These are phyloP conservation scores for Solenopsis fugax DNA, from an alignment of 1,140 invertebrate genomes.

Conservation along the genomic window DNA sequence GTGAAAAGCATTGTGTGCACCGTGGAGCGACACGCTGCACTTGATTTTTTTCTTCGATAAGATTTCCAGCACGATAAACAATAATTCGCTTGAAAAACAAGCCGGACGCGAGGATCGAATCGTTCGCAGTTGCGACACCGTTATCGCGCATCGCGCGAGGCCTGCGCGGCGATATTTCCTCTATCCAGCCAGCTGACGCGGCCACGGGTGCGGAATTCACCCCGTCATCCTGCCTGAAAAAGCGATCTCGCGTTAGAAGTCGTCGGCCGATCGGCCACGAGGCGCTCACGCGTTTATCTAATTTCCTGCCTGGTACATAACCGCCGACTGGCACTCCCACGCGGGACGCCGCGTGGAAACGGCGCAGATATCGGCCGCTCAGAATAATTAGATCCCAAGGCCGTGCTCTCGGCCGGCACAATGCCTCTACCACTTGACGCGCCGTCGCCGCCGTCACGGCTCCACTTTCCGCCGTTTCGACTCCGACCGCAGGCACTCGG, in stretches of 20 bases:
- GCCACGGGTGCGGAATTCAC: not conserved
- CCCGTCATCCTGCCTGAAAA: not conserved
- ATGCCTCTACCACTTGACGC: slow-evolving; percentile 73
- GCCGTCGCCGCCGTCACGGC: not conserved
- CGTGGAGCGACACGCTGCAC: not conserved
- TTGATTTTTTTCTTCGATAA: not conserved
- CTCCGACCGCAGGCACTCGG: not conserved
- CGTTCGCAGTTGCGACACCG: not conserved
- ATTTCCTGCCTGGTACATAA: slow-evolving; percentile 52
- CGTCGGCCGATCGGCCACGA: slow-evolving; percentile 39
- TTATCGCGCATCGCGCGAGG: not conserved
- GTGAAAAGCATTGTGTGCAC: not conserved
- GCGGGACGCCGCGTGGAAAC: slow-evolving; percentile 29
- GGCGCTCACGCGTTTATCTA: slow-evolving; percentile 49
- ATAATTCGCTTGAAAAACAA: not conserved
- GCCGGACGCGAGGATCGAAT: not conserved
- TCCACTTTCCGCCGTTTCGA: slow-evolving; percentile 66
- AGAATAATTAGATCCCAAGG: slow-evolving; percentile 79
- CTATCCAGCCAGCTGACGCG: slow-evolving; percentile 21
- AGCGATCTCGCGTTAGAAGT: not conserved
- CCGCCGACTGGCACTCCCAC: slow-evolving; percentile 36
- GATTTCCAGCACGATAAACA: not conserved
- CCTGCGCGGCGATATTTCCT: slow-evolving; percentile 1
- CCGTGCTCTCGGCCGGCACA: slow-evolving; percentile 66
- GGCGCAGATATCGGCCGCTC: slow-evolving; percentile 60